These are phyloP conservation scores for Solenopsis fugax DNA, from an alignment of 1,140 invertebrate species.

Conservation along the genomic window DNA sequence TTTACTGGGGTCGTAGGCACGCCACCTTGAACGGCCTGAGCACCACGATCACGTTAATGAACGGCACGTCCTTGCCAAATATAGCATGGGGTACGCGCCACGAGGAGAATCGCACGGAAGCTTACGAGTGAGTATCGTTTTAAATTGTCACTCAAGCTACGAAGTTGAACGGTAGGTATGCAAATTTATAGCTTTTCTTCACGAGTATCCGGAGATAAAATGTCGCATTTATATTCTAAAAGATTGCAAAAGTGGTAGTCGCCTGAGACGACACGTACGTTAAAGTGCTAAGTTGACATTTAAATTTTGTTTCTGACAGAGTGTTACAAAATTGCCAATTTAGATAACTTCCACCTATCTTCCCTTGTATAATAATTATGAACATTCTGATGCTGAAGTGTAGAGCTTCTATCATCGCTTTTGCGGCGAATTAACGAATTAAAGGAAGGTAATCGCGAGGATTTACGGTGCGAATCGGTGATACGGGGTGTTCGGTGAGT, in stretches of 20 bases:
- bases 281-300: not conserved
- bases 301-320: not conserved
- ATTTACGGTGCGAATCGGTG: not conserved
- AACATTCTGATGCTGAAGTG: not conserved
- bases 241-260: not conserved
- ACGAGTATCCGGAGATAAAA: conserved; percentile 1
- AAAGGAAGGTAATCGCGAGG: conserved; percentile 13
- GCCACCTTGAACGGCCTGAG: conserved; percentile 91
- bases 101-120: conserved; percentile 87
- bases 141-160: not conserved
- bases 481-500: not conserved
- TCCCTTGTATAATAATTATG: not conserved
- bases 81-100: conserved; percentile 91
- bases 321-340: not conserved
- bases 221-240: not conserved
- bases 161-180: not conserved
- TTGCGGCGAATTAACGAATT: not conserved
- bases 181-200: not conserved
- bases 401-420: not conserved
- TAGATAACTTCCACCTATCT: not conserved
- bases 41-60: conserved; percentile 89
- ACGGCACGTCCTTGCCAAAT: conserved; percentile 87
- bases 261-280: not conserved
- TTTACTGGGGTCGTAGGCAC: conserved; percentile 93
- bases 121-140: conserved; percentile 85